Conservation (phyloP, 2,113 vertebrate species). For the Grallaria varia region DNA sequence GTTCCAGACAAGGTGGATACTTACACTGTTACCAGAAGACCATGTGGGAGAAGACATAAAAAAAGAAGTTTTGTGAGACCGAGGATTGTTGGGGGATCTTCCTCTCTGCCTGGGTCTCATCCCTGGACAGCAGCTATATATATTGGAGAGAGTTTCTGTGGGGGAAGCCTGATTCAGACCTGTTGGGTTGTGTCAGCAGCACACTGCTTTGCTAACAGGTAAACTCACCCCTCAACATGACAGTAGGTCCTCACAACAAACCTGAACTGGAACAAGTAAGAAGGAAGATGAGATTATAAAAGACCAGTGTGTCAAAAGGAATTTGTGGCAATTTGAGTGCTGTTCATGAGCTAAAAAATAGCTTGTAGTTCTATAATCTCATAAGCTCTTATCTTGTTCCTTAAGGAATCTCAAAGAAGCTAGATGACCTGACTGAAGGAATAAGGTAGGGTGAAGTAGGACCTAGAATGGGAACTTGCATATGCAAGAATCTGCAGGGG, state of each 20-base stretch:
- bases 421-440: not conserved
- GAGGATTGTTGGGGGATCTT: conserved; percentile 83
- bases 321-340: not conserved
- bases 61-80: conserved; percentile 80
- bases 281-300: not conserved
- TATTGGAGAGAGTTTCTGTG: conserved; percentile 84
- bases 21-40: not conserved
- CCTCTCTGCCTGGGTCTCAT: conserved; percentile 84
- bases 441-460: not conserved
- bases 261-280: not conserved
- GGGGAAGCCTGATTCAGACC: conserved; percentile 85
- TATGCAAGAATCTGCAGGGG: not conserved
- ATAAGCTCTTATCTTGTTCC: not conserved
- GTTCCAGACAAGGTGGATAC: not conserved
- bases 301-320: not conserved
- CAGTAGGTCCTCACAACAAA: not conserved
- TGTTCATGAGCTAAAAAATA: not conserved
- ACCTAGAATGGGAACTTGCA: not conserved
- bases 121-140: conserved; percentile 94
- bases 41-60: conserved; percentile 85
- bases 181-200: conserved; percentile 93
- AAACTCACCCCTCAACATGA: not conserved
- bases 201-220: conserved; percentile 93
- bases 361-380: not conserved
- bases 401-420: not conserved